Conservation (phyloP, 2,113 vertebrate species). For the Salvelinus alpinus region DNA sequence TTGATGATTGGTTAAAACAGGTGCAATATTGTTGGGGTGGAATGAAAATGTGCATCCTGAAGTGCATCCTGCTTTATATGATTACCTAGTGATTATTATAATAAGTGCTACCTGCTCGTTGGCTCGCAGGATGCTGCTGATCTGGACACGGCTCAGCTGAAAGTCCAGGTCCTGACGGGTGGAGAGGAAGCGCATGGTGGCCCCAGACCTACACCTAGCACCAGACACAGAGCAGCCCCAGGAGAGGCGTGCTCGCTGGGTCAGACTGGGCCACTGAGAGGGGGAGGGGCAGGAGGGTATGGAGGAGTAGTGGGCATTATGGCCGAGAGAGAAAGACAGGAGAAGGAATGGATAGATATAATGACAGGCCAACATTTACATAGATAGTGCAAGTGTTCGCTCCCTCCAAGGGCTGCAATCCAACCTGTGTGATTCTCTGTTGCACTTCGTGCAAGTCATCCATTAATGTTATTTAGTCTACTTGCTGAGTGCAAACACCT, state of each 20-base stretch:
- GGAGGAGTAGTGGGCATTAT: conserved; percentile 4
- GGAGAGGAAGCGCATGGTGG: conserved; percentile 39
- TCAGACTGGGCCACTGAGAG: conserved; percentile 11
- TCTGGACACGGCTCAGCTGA: conserved; percentile 78
- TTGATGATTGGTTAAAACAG: too few species aligned
- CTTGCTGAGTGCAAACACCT: neutral
- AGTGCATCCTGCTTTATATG: too few species aligned
- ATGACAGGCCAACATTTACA: neutral
- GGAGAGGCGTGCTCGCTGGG: conserved; percentile 27
- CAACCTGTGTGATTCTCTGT: too few species aligned
- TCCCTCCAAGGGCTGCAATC: neutral
- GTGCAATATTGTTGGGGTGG: too few species aligned
- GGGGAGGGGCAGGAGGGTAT: neutral
- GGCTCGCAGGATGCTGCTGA: conserved; percentile 79
- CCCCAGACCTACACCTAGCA: neutral
- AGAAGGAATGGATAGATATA: neutral
- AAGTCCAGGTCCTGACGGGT: conserved; percentile 79
- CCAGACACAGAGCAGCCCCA: conserved; percentile 2
- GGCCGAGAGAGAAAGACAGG: neutral
- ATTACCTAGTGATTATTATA: conserved; percentile 18
- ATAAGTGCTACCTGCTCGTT: conserved; percentile 76
- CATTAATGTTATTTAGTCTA: neutral
- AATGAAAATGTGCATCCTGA: too few species aligned
- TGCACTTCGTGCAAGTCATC: too few species aligned
- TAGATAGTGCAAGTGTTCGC: neutral